Evolutionary conservation across 1,140 invertebrate genomes (phyloP).

Genomic region (Sinella curviseta): DNA sequence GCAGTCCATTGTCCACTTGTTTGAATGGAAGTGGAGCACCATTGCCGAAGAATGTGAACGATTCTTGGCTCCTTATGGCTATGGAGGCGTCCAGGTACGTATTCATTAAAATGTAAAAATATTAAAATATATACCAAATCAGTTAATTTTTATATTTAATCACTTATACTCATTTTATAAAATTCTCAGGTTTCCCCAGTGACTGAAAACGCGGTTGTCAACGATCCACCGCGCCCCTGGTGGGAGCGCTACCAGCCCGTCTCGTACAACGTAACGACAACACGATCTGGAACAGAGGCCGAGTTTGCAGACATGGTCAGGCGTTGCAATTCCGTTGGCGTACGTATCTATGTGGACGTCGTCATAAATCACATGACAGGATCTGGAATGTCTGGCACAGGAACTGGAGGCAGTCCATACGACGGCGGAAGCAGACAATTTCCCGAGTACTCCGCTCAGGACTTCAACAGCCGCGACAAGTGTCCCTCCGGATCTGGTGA

Average conservation of each 20-base stretch:
- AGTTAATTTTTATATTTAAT: too few relatives aligned
- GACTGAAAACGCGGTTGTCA: too few relatives aligned
- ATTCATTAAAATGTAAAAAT: too few relatives aligned
- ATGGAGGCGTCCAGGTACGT: too few relatives aligned
- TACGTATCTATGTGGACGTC: slow-evolving; percentile 65
- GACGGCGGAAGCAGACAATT: slow-evolving; percentile 54
- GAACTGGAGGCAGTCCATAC: slow-evolving; percentile 61
- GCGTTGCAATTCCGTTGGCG: slow-evolving; percentile 78
- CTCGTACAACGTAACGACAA: slow-evolving; percentile 71
- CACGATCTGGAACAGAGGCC: slow-evolving; percentile 72
- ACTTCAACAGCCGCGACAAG: slow-evolving; percentile 57
- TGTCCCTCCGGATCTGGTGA: slow-evolving; percentile 59
- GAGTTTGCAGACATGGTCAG: slow-evolving; percentile 68
- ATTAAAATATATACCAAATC: too few relatives aligned
- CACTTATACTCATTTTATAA: too few relatives aligned
- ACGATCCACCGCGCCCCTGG: too few relatives aligned
- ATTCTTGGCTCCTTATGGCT: too few relatives aligned
- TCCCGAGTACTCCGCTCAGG: slow-evolving; percentile 53
- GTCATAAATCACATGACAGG: slow-evolving; percentile 88
- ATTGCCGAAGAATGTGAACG: too few relatives aligned
- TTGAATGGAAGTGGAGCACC: too few relatives aligned
- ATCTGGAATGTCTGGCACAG: slow-evolving; percentile 54
- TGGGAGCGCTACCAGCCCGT: slow-evolving; percentile 89
- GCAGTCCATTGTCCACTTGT: too few relatives aligned
- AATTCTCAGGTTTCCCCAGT: too few relatives aligned